phyloP scores from a whole-genome alignment of 2,888 invertebrate species.

The Teleogryllus oceanicus region DNA sequence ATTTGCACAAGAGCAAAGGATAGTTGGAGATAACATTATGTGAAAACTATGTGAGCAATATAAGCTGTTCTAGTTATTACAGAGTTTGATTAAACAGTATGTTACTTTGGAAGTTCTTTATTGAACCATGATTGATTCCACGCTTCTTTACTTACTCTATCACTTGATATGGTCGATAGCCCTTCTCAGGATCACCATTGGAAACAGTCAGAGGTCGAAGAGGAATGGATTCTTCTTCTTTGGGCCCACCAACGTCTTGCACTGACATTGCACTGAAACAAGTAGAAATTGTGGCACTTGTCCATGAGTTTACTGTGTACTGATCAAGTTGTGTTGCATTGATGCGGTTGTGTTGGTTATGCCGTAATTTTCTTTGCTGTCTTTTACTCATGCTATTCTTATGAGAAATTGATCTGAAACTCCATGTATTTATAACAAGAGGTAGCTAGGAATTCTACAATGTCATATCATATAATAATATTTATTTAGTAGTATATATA shows the following conservation, averaged over 20 bases:
- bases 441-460: no score
- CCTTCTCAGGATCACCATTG: constrained; percentile 62
- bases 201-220: constrained; percentile 68
- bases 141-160: constrained; percentile 61
- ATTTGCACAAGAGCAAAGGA: constrained; percentile 24
- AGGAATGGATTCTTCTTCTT: constrained; percentile 69
- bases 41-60: constrained; percentile 18
- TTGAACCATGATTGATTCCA: constrained; percentile 23
- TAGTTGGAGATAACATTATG: constrained; percentile 7
- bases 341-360: no score
- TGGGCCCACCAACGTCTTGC: constrained; percentile 47
- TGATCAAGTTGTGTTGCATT: no score
- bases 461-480: no score
- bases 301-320: no score
- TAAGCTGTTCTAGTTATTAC: constrained; percentile 18
- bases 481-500: no score
- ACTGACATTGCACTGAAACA: constrained; percentile 41
- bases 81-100: constrained; percentile 2
- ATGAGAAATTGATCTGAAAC: no score
- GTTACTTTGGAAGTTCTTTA: constrained; percentile 21
- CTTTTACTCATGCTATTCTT: no score
- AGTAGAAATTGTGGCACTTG: not conserved
- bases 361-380: no score
- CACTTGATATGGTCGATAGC: constrained; percentile 57
- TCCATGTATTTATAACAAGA: no score